These are phyloP conservation scores for Agrotis clavis DNA, from an alignment of 2,888 invertebrate genomes.

Conservation along the genomic window DNA sequence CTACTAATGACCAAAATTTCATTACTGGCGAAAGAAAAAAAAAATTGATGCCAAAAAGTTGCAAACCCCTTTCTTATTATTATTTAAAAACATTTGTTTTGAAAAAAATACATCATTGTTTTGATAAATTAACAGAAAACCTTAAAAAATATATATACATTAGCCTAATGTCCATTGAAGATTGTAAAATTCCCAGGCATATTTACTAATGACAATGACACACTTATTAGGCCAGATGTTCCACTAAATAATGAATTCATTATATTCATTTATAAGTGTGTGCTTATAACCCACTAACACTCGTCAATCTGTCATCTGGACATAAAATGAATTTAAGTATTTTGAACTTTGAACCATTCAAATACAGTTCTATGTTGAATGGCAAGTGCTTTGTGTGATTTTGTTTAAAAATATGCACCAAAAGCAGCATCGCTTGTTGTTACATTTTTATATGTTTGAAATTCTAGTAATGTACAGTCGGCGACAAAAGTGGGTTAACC, in stretches of 20 bases:
- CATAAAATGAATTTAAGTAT: slow-evolving; percentile 10
- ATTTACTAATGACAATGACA: slow-evolving; percentile 54
- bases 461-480: slow-evolving; percentile 11
- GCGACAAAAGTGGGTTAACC: slow-evolving; percentile 11
- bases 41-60: no score
- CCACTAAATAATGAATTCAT: slow-evolving; percentile 55
- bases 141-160: background rate
- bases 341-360: slow-evolving; percentile 23
- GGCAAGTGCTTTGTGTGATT: slow-evolving; percentile 10
- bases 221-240: slow-evolving; percentile 61
- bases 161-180: slow-evolving; percentile 8
- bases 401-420: slow-evolving; percentile 23
- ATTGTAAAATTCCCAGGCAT: slow-evolving; percentile 44
- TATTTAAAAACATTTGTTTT: background rate
- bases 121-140: background rate
- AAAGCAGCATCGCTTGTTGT: background rate
- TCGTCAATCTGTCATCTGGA: slow-evolving; percentile 60
- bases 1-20: no score
- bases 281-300: slow-evolving; percentile 53
- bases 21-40: no score
- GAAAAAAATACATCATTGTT: background rate
- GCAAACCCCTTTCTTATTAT: no score
- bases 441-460: background rate
- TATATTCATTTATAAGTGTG: slow-evolving; percentile 51
- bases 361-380: slow-evolving; percentile 26